Conservation (phyloP, 1,140 invertebrate genomes). For the Drosophila obscura region DNA sequence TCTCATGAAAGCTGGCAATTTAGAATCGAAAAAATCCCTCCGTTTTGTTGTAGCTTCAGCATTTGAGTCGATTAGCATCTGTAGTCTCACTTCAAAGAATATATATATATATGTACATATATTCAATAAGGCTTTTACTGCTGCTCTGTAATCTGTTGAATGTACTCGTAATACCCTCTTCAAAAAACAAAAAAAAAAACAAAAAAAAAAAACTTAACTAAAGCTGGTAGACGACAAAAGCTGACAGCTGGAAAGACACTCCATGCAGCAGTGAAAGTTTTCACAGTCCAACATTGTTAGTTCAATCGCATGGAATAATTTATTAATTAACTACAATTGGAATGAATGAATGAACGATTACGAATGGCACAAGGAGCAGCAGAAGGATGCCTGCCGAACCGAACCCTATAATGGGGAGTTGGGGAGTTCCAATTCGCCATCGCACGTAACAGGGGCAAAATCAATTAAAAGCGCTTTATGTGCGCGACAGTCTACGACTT, state of each 20-base stretch:
- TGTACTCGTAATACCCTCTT: too few species aligned
- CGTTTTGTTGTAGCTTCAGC: too few species aligned
- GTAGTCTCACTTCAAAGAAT: too few species aligned
- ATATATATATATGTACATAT: too few species aligned
- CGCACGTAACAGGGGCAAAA: conserved; percentile 74
- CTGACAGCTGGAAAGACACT: conserved; percentile 32
- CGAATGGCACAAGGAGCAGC: conserved; percentile 1
- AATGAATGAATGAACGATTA: conserved; percentile 82
- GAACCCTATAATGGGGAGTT: neutral
- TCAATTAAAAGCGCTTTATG: conserved; percentile 82
- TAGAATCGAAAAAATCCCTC: too few species aligned
- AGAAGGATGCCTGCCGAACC: neutral
- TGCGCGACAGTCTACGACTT: conserved; percentile 68
- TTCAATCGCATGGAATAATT: conserved; percentile 80
- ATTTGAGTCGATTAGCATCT: too few species aligned
- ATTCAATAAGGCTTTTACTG: too few species aligned
- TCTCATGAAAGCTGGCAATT: too few species aligned
- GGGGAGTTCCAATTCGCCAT: conserved; percentile 40
- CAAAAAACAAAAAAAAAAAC: too few species aligned
- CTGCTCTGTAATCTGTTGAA: too few species aligned
- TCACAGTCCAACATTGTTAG: conserved; percentile 64
- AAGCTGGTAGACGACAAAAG: conserved; percentile 32
- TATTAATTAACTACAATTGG: conserved; percentile 82
- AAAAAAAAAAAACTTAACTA: conserved; percentile 39
- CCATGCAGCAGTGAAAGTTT: conserved; percentile 52